Percentiles rank a stretch among this genome's conserved stretches.
Conservation (phyloP, 2,888 invertebrate species). For the Cryptophagus acutangulus region DNA sequence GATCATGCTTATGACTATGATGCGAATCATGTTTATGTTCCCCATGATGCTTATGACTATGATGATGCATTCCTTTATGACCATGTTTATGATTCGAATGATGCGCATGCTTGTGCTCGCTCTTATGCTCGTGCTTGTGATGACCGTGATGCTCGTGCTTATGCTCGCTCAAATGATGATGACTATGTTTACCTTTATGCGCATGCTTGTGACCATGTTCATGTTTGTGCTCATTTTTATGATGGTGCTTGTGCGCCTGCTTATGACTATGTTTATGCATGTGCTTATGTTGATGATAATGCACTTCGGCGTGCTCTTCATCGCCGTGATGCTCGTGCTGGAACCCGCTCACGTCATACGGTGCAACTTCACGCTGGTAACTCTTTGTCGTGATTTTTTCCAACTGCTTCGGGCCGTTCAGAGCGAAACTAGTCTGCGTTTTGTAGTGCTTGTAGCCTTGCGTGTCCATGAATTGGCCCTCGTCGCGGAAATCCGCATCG, state of each 20-base stretch:
- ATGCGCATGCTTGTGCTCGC: constrained; percentile 25
- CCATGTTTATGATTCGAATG: constrained; percentile 29
- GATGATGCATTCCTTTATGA: constrained; percentile 29
- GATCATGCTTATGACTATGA: constrained; percentile 26
- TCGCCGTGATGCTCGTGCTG: constrained; percentile 19
- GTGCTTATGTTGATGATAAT: constrained; percentile 40
- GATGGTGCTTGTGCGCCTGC: constrained; percentile 33
- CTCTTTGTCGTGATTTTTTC: constrained; percentile 34
- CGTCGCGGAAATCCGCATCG: constrained; percentile 13
- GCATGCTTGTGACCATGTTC: constrained; percentile 26
- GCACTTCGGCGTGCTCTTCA: constrained; percentile 35
- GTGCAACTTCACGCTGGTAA: constrained; percentile 33
- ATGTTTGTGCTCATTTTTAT: constrained; percentile 24
- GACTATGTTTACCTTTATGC: constrained; percentile 21
- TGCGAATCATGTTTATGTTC: constrained; percentile 26
- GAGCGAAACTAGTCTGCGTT: constrained; percentile 27
- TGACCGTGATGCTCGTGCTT: constrained; percentile 18
- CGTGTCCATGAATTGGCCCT: constrained; percentile 18
- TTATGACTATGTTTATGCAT: constrained; percentile 37
- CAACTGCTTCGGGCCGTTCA: constrained; percentile 33
- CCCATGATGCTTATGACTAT: constrained; percentile 27
- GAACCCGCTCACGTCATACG: constrained; percentile 28
- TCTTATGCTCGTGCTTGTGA: constrained; percentile 20
- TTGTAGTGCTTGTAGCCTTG: constrained; percentile 31
- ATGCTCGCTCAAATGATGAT: constrained; percentile 23